A percentile compares a stretch with the other conserved stretches of the same genome.
Evolutionary conservation across 2,888 invertebrate species (phyloP).

Genomic region (Callimorpha dominula): DNA sequence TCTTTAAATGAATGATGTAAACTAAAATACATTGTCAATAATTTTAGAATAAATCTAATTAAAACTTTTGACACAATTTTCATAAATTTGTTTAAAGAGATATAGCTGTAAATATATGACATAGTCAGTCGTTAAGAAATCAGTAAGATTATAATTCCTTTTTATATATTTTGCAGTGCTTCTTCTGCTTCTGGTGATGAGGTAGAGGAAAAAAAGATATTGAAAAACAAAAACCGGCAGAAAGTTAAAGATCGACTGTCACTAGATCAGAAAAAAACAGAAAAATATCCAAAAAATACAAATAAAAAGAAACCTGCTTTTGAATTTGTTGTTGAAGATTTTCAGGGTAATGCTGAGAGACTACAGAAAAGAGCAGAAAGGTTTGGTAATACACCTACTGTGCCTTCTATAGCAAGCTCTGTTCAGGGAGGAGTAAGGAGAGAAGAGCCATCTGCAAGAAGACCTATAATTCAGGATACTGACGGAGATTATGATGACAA

Average conservation of each 20-base stretch:
- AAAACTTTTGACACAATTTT: too few species aligned
- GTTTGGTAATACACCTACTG: slow-evolving; percentile 87
- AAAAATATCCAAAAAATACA: slow-evolving; percentile 81
- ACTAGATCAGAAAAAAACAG: slow-evolving; percentile 75
- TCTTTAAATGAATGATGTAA: background rate
- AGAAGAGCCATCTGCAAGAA: slow-evolving; percentile 67
- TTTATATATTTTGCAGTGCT: slow-evolving; percentile 70
- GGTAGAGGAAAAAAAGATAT: slow-evolving; percentile 81
- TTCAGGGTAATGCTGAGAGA: slow-evolving; percentile 92
- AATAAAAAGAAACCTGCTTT: slow-evolving; percentile 87
- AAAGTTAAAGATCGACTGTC: slow-evolving; percentile 88
- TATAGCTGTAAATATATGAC: background rate
- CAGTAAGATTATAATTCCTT: background rate
- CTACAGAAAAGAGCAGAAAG: slow-evolving; percentile 96
- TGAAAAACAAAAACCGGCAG: slow-evolving; percentile 76
- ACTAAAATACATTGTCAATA: too few species aligned
- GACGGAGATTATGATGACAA: slow-evolving; percentile 93
- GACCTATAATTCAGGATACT: slow-evolving; percentile 85
- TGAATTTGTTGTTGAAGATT: slow-evolving; percentile 89
- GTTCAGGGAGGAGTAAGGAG: slow-evolving; percentile 70
- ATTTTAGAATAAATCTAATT: too few species aligned
- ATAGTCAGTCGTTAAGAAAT: too few species aligned
- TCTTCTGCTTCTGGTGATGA: slow-evolving; percentile 86
- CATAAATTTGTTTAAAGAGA: background rate
- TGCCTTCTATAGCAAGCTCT: slow-evolving; percentile 84